Evolutionary conservation across 2,113 vertebrate species (phyloP).

Genomic region (Neolamprologus devosi): DNA sequence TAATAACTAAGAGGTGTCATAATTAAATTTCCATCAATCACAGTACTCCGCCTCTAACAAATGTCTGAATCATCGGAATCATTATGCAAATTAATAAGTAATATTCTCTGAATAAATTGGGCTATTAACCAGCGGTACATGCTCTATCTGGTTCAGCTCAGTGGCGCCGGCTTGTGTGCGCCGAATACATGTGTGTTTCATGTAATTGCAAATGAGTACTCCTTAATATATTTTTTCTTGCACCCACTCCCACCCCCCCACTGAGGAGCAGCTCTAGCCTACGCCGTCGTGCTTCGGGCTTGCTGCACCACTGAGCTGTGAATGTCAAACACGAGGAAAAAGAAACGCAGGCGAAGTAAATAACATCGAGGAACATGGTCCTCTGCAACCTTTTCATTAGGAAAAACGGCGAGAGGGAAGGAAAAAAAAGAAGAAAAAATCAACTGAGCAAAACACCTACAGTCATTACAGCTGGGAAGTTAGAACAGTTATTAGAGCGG

Average conservation of each 20-base stretch:
- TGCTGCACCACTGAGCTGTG: background rate
- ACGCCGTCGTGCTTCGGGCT: background rate
- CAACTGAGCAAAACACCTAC: constrained; percentile 11
- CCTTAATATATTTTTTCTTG: background rate
- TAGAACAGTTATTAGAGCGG: constrained; percentile 23
- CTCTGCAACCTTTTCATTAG: constrained; percentile 18
- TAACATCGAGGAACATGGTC: background rate
- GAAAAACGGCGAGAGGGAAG: background rate
- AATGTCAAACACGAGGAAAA: constrained; percentile 15
- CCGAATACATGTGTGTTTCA: background rate
- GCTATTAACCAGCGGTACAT: constrained; percentile 54
- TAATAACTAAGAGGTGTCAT: constrained; percentile 72
- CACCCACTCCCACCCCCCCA: background rate
- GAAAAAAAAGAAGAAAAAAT: background rate
- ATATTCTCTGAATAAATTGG: constrained; percentile 70
- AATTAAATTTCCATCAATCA: constrained; percentile 78
- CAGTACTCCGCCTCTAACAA: constrained; percentile 52
- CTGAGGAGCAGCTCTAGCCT: background rate
- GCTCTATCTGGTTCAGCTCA: constrained; percentile 27
- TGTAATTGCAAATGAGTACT: background rate
- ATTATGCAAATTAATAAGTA: constrained; percentile 77
- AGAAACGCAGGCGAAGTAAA: constrained; percentile 5
- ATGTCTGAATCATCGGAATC: constrained; percentile 65
- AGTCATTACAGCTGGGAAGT: constrained; percentile 37
- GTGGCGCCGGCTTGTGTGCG: background rate